A percentile compares a stretch with the other conserved stretches of the same genome.
Evolutionary conservation across 2,888 invertebrate genomes (phyloP).

Genomic region (Drosophila stalkeri): DNA sequence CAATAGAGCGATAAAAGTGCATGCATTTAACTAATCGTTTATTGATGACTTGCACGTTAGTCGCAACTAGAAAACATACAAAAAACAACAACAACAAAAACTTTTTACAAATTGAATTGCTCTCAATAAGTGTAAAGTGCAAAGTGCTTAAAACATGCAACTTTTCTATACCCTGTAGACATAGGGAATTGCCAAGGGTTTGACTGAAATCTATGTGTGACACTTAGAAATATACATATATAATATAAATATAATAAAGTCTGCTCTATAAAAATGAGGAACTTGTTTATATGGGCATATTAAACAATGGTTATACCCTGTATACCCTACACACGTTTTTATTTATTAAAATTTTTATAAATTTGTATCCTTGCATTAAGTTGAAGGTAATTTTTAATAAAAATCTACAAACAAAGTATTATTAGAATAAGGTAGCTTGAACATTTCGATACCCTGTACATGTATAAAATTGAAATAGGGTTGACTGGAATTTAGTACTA

Average conservation of each 20-base stretch:
- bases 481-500: too few relatives aligned
- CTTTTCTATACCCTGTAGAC: slow-evolving; percentile 10
- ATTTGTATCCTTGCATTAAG: too few relatives aligned
- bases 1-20: background rate
- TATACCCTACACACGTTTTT: too few relatives aligned
- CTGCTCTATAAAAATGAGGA: too few relatives aligned
- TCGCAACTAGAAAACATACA: slow-evolving; percentile 1
- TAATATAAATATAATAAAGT: too few relatives aligned
- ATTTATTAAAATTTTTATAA: too few relatives aligned
- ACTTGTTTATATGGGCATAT: too few relatives aligned
- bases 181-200: rapidly evolving
- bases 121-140: slow-evolving; percentile 3
- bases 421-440: too few relatives aligned
- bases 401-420: background rate
- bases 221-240: too few relatives aligned
- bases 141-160: slow-evolving; percentile 12
- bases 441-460: background rate
- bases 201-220: too few relatives aligned
- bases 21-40: slow-evolving; percentile 29
- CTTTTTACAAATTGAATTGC: slow-evolving; percentile 31
- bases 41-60: slow-evolving; percentile 29
- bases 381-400: too few relatives aligned
- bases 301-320: too few relatives aligned
- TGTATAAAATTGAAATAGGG: background rate
- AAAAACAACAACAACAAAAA: slow-evolving; percentile 1